Base-by-base conservation (phyloP, 2,113 vertebrate genomes). In the Pelecanus crispus region DNA sequence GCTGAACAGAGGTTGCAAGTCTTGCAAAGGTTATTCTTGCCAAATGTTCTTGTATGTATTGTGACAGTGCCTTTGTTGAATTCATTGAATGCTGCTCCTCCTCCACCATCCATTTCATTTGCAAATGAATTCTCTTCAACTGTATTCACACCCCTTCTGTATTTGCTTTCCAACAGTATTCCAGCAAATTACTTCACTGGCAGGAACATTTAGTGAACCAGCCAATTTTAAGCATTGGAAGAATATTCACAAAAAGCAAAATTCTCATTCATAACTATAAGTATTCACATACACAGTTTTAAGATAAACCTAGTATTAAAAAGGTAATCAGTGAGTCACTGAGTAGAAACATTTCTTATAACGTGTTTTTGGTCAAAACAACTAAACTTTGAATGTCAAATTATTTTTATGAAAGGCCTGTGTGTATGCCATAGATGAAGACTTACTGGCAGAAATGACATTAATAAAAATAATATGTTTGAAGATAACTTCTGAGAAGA, bases 141-240 rank as follows among this genome's bases (percentile, higher is more conserved):
- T 90, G 78, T 85, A 81, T 97, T 96, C 94, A 94, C 94, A 97
- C 93, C 72, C 88, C 86, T 96, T 97, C 95, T 96, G 90, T 96
- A 95, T 97, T 97, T 97, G 92, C 95, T 97, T 96, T 95, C 94
- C 84, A 95, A 96, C 96, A 95, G 47, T 95, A 89, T 95, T 96
- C 65, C 73, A 97, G 77, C 88, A 94, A 97, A 95, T 95, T 77
- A 96, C 91, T 96, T 89, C n/a, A 92, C 87, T 96, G 94, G 95
- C 95, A 97, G 82, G 93, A 95, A 95, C 83, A 92, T 47, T 88
- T 79, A 82, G 53, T 22, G 81, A 95, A 63, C 18, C 36, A 88
- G 95, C 94, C 94, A 96, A 94, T 67, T 97, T 94, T 81, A 95
- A 95, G 86, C 62, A 77, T 65, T 89, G 67, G 53, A 89, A 92